Percentiles rank a stretch among this genome's conserved stretches.
Evolutionary conservation across 2,113 vertebrate species (phyloP).

Genomic region (Mionectes macconnelli): DNA sequence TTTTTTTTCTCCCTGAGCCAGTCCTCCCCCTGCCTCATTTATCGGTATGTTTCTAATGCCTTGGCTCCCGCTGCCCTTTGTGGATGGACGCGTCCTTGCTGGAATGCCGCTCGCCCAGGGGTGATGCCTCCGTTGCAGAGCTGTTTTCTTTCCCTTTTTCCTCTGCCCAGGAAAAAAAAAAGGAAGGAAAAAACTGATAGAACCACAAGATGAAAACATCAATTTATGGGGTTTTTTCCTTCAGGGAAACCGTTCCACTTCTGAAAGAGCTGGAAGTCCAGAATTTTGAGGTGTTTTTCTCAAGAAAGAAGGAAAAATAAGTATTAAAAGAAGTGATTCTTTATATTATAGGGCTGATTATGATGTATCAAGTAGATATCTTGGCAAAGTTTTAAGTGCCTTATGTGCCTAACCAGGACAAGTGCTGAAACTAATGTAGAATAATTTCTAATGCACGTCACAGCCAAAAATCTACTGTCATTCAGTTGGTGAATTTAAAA

Average conservation of each 20-base stretch:
- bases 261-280: not conserved
- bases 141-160: not conserved
- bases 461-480: constrained; percentile 30
- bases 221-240: not conserved
- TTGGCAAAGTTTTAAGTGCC: constrained; percentile 11
- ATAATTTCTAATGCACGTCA: not conserved
- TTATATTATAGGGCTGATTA: not conserved
- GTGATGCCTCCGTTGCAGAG: not conserved
- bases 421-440: not conserved
- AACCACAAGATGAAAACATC: not conserved
- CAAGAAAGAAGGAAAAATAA: not conserved
- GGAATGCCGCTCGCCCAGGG: not conserved
- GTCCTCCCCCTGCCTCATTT: not conserved
- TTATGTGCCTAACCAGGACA: constrained; percentile 24
- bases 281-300: not conserved
- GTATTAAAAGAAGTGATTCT: not conserved
- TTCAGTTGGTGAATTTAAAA: not conserved
- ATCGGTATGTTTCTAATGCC: not conserved
- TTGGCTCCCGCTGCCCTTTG: not conserved
- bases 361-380: not conserved
- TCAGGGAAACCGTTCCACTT: not conserved
- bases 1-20: not conserved
- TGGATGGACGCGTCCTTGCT: not conserved
- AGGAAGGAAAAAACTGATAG: not conserved
- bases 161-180: not conserved